A percentile compares a stretch with the other conserved stretches of the same genome.
Conservation (phyloP, 2,888 invertebrate genomes). For the Diarsia dahlii region DNA sequence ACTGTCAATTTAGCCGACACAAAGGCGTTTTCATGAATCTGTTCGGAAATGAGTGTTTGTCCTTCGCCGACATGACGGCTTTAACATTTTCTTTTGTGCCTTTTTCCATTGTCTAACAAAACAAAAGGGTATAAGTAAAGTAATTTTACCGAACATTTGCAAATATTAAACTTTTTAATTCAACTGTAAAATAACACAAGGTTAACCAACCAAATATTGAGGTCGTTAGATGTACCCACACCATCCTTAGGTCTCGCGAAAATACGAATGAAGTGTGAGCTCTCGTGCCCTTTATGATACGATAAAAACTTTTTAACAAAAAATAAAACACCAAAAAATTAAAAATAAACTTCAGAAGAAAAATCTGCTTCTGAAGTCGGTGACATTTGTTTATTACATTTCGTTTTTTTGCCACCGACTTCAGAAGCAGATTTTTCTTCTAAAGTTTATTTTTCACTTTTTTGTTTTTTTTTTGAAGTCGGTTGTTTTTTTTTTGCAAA, state of each 20-base stretch:
- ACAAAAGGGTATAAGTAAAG: too few species aligned
- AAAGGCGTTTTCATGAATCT: constrained; percentile 21
- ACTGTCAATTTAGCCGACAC: constrained; percentile 13
- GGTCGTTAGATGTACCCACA: not conserved
- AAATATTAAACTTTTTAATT: constrained; percentile 3
- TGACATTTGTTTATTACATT: too few species aligned
- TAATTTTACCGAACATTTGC: constrained; percentile 10
- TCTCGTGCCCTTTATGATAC: not conserved
- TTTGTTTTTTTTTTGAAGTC: too few species aligned
- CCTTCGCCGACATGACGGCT: constrained; percentile 2
- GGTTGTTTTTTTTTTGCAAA: too few species aligned
- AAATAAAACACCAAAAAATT: too few species aligned
- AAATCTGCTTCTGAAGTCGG: too few species aligned
- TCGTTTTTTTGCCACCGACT: too few species aligned
- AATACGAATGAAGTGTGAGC: not conserved
- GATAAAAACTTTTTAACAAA: too few species aligned
- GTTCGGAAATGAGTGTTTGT: constrained; percentile 37
- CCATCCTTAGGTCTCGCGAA: not conserved
- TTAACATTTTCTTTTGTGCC: constrained; percentile 35
- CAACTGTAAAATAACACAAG: constrained; percentile 12
- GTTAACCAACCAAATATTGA: not conserved
- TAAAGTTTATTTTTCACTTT: too few species aligned
- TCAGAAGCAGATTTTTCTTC: too few species aligned
- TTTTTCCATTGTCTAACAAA: constrained; percentile 11
- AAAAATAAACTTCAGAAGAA: too few species aligned